Percentiles rank a stretch among this genome's conserved stretches.
These are phyloP conservation scores for Pholis gunnellus DNA, from an alignment of 2,113 vertebrate species.

Conservation along the genomic window DNA sequence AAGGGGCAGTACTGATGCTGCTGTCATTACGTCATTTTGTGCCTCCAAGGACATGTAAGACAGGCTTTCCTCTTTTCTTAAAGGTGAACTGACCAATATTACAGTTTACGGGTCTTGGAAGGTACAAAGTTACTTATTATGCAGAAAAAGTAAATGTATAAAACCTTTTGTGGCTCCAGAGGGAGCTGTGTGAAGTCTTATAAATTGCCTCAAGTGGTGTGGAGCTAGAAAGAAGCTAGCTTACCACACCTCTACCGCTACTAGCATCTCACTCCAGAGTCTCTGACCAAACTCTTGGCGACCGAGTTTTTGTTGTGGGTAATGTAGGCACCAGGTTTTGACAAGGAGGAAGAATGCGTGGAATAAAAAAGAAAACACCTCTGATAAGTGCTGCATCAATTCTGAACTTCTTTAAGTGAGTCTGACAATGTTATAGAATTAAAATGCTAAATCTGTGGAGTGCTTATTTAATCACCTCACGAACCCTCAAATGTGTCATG, in stretches of 20 bases:
- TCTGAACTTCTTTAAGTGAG: neutral
- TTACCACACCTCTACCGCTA: too few relatives aligned
- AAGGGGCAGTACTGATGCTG: neutral
- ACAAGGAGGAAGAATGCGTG: neutral
- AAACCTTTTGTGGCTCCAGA: neutral
- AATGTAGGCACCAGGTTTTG: neutral
- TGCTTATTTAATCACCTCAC: conserved; percentile 9
- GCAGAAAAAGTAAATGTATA: neutral
- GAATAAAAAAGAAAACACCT: neutral
- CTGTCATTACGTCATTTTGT: neutral
- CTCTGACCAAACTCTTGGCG: too few relatives aligned
- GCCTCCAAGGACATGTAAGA: neutral
- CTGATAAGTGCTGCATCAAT: neutral
- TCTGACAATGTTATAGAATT: neutral
- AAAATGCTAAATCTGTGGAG: neutral
- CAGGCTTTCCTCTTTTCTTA: neutral
- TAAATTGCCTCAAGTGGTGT: too few relatives aligned
- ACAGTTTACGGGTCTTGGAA: neutral
- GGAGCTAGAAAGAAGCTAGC: too few relatives aligned
- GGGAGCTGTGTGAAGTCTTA: neutral
- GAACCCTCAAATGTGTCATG: neutral
- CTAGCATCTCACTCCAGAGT: too few relatives aligned
- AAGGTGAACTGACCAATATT: neutral
- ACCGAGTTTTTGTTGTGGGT: too few relatives aligned
- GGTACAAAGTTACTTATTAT: neutral